Conservation (phyloP, 2,113 vertebrate genomes). For the Plecturocebus donacophilus region DNA sequence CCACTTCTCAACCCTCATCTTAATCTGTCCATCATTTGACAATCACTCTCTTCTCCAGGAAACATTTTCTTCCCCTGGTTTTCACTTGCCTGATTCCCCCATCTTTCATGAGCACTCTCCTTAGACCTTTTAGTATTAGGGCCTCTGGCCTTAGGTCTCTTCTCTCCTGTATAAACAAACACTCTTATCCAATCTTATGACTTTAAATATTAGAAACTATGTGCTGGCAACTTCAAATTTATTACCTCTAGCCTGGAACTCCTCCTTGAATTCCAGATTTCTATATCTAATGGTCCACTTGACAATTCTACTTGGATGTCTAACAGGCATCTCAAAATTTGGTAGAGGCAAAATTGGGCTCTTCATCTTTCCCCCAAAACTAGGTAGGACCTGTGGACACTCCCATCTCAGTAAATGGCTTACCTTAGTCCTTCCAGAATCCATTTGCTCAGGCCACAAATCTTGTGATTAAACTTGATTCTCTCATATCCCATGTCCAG, state of each 20-base stretch:
- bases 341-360: neutral
- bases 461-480: constrained; percentile 12
- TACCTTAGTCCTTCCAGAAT: constrained; percentile 7
- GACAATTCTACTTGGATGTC: neutral
- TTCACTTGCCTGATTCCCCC: neutral
- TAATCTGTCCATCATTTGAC: neutral
- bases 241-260: neutral
- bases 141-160: constrained; percentile 5
- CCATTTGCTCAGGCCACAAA: neutral
- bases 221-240: constrained; percentile 28
- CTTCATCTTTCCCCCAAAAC: neutral
- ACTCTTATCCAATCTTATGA: neutral
- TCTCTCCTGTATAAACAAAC: neutral
- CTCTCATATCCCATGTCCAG: neutral
- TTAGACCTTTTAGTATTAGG: neutral
- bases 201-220: constrained; percentile 23
- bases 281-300: neutral
- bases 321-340: neutral
- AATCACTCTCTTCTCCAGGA: neutral
- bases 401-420: neutral
- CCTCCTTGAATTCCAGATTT: constrained; percentile 6
- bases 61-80: neutral
- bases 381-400: neutral
- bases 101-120: neutral
- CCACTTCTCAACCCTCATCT: neutral